Percentiles rank a stretch among this genome's conserved stretches.
phyloP scores from a whole-genome alignment of 2,113 vertebrate genomes.

The Butastur rufipennis region DNA sequence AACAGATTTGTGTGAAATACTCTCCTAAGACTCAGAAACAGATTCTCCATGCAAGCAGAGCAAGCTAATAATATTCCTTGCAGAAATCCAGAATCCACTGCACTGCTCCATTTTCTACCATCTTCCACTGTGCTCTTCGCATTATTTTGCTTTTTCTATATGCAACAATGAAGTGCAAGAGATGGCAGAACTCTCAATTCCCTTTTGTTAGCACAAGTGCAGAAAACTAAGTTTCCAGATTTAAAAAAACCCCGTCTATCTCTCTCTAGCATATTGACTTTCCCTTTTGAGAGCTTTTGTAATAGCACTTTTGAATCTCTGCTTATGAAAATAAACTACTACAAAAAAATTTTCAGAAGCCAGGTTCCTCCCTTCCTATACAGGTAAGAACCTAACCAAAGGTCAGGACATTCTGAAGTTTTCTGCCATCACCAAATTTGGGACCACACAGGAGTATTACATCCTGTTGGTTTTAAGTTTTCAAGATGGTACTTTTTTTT shows the following conservation, averaged over 20 bases:
- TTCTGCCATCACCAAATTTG: not conserved
- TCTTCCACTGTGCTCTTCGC: not conserved
- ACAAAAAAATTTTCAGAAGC: not conserved
- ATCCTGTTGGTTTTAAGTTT: not conserved
- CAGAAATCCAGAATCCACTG: not conserved
- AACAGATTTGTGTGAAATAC: not conserved
- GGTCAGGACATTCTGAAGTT: not conserved
- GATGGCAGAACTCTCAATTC: not conserved
- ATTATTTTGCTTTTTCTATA: not conserved
- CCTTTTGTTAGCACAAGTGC: not conserved
- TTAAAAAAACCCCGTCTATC: not conserved
- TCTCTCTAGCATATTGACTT: not conserved
- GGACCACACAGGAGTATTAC: not conserved
- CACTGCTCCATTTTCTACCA: not conserved
- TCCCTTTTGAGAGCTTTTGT: not conserved
- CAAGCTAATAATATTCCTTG: not conserved
- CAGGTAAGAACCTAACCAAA: not conserved
- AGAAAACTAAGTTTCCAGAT: not conserved
- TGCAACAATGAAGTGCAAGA: not conserved
- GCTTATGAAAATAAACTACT: not conserved
- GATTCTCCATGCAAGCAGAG: not conserved
- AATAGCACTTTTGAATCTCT: not conserved
- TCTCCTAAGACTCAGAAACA: not conserved
- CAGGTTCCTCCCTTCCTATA: not conserved
- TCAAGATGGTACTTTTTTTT: not conserved